Conservation (phyloP, 2,888 invertebrate genomes). For the Leptothorax acervorum region DNA sequence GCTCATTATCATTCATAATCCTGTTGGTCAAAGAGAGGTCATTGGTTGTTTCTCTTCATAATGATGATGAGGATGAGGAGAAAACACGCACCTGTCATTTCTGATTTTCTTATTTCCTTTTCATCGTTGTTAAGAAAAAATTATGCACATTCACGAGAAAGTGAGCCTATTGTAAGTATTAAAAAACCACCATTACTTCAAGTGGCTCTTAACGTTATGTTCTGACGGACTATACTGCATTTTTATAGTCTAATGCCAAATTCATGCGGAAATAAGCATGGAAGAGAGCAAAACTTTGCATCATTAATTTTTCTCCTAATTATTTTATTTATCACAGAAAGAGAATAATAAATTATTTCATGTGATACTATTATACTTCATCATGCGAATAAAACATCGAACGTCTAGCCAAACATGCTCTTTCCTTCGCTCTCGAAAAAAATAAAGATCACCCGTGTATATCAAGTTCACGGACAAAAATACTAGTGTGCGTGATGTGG, state of each 20-base stretch:
- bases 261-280: not conserved
- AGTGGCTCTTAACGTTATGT: not conserved
- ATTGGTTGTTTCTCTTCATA: conserved; percentile 22
- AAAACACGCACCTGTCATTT: conserved; percentile 56
- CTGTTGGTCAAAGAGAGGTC: conserved; percentile 51
- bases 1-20: conserved; percentile 52
- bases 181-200: conserved; percentile 1
- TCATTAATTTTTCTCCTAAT: not conserved
- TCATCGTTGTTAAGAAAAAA: conserved; percentile 20
- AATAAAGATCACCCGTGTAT: conserved; percentile 45
- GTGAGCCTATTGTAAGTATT: not conserved
- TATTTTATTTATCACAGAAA: not conserved
- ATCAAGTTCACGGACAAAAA: conserved; percentile 75
- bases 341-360: conserved; percentile 18
- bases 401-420: not conserved
- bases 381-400: conserved; percentile 32
- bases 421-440: conserved; percentile 35
- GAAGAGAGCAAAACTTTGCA: not conserved
- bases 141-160: conserved; percentile 6
- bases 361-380: not conserved
- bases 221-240: not conserved
- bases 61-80: conserved; percentile 63
- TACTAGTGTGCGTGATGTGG: conserved; percentile 73
- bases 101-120: not conserved
- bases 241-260: not conserved